Conservation (phyloP, 2,113 vertebrate species). For the Anoura caudifer region DNA sequence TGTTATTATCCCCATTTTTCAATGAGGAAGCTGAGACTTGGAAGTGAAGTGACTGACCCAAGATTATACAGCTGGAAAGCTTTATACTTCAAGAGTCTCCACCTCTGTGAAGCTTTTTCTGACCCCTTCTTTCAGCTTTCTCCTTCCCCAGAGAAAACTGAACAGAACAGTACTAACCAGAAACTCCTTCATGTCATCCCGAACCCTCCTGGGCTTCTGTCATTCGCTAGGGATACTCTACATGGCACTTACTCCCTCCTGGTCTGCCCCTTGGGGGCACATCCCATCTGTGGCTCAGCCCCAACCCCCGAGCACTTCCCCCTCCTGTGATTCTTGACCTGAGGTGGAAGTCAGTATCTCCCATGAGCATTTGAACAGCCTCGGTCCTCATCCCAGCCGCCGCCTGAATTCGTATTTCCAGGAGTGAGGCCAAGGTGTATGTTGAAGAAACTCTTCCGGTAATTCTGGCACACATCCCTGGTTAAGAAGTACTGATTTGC, state of each 20-base stretch:
- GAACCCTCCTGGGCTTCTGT: background rate
- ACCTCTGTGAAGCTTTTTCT: background rate
- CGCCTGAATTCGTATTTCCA: background rate
- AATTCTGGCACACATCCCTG: background rate
- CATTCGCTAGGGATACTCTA: background rate
- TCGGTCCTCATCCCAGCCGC: background rate
- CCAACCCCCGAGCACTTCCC: background rate
- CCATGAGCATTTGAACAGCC: background rate
- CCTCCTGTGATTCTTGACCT: background rate
- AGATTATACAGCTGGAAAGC: background rate
- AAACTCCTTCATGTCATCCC: background rate
- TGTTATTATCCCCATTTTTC: background rate
- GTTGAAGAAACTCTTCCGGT: background rate
- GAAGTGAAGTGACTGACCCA: background rate
- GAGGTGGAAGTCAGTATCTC: background rate
- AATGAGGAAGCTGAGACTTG: background rate
- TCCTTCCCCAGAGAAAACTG: background rate
- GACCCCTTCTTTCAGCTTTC: background rate
- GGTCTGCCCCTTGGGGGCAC: rapidly evolving
- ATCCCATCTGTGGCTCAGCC: background rate
- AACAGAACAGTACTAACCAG: background rate
- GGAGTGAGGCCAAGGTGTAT: background rate
- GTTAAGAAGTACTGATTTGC: background rate
- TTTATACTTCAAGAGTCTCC: background rate
- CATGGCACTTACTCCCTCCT: background rate